These are phyloP conservation scores for Brachypteracias leptosomus DNA, from an alignment of 2,113 vertebrate genomes.

Conservation along the genomic window DNA sequence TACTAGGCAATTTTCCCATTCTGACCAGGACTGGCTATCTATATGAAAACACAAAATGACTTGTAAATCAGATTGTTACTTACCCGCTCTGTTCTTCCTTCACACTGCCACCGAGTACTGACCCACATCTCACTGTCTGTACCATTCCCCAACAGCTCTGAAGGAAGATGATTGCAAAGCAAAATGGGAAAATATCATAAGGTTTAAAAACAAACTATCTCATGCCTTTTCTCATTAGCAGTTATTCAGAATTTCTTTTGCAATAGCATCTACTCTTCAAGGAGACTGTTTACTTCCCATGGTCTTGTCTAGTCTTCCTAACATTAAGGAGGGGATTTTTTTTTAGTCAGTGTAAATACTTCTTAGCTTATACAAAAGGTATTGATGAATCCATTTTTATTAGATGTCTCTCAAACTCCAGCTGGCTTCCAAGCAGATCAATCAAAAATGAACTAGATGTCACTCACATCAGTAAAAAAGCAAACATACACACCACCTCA, in stretches of 20 bases:
- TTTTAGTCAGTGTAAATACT: not conserved
- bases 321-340: not conserved
- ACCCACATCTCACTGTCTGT: not conserved
- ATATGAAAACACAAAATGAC: not conserved
- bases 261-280: not conserved
- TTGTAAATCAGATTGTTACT: not conserved
- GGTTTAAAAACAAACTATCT: not conserved
- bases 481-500: not conserved
- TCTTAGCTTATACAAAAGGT: not conserved
- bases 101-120: not conserved
- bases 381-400: not conserved
- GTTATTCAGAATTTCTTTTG: not conserved
- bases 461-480: not conserved
- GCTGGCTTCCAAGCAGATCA: not conserved
- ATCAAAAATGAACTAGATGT: slow-evolving; percentile 10
- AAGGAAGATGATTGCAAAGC: not conserved
- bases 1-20: not conserved
- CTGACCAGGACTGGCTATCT: not conserved
- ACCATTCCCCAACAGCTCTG: not conserved
- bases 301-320: not conserved
- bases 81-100: not conserved
- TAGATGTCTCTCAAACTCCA: not conserved
- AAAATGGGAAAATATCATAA: not conserved
- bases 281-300: not conserved
- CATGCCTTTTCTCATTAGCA: not conserved